Conservation (phyloP, 2,888 invertebrate species). For the Tetranychus piercei region DNA sequence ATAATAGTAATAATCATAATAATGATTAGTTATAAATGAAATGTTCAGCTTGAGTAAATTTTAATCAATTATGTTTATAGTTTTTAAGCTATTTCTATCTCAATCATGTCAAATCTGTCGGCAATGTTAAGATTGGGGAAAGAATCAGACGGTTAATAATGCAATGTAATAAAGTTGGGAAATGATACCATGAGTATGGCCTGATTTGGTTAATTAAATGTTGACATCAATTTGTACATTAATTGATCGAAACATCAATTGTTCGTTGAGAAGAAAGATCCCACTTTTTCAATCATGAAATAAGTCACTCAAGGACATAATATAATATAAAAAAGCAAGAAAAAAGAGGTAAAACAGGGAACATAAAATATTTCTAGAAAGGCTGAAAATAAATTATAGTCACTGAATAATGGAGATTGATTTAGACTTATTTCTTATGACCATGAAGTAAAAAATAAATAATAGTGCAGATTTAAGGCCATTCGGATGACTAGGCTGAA, state of each 20-base stretch:
- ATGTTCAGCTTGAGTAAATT: too few relatives aligned
- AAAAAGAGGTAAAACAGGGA: not conserved
- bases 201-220: not conserved
- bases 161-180: not conserved
- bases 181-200: not conserved
- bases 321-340: not conserved
- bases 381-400: not conserved
- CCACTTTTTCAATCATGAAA: not conserved
- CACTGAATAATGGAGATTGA: too few relatives aligned
- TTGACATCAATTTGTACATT: not conserved
- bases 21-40: too few relatives aligned
- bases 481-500: too few relatives aligned
- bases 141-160: not conserved
- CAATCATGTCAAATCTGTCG: too few relatives aligned
- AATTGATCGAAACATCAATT: not conserved
- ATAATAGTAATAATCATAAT: too few relatives aligned
- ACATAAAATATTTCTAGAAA: not conserved
- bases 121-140: too few relatives aligned
- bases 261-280: not conserved
- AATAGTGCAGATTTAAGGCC: too few relatives aligned
- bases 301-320: not conserved
- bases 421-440: too few relatives aligned
- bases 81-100: too few relatives aligned
- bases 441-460: too few relatives aligned
- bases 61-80: too few relatives aligned